Evolutionary conservation across 2,888 invertebrate species (phyloP).

Genomic region (Lottia scabra): DNA sequence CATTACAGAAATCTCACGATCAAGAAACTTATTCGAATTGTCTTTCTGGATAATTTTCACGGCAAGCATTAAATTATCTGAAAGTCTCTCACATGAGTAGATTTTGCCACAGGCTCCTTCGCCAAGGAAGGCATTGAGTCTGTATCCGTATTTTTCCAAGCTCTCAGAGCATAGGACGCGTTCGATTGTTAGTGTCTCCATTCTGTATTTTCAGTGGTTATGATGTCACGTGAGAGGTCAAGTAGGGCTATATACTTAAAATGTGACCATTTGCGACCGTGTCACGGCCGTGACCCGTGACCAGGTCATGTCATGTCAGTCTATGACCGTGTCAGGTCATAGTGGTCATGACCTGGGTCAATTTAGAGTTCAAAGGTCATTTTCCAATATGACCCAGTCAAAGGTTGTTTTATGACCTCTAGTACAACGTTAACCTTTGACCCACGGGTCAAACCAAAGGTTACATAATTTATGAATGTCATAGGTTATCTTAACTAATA

Average conservation of each 20-base stretch:
- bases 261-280: neutral
- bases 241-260: neutral
- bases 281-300: neutral
- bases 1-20: neutral
- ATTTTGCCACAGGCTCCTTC: constrained; percentile 5
- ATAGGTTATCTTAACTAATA: no score
- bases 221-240: neutral
- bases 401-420: no score
- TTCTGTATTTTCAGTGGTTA: neutral
- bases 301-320: neutral
- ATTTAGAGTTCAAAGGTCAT: neutral
- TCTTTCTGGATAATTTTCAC: neutral
- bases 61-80: neutral
- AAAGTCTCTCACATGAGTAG: neutral
- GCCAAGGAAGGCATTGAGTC: neutral
- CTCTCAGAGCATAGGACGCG: neutral
- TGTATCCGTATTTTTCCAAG: constrained; percentile 1
- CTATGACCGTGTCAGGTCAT: no score
- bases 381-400: neutral
- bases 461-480: no score
- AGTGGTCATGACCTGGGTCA: no score
- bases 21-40: neutral
- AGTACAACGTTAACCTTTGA: no score
- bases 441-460: neutral
- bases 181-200: neutral